Base-by-base conservation (phyloP, 2,113 vertebrate species). In the Ranitomeya imitator region DNA sequence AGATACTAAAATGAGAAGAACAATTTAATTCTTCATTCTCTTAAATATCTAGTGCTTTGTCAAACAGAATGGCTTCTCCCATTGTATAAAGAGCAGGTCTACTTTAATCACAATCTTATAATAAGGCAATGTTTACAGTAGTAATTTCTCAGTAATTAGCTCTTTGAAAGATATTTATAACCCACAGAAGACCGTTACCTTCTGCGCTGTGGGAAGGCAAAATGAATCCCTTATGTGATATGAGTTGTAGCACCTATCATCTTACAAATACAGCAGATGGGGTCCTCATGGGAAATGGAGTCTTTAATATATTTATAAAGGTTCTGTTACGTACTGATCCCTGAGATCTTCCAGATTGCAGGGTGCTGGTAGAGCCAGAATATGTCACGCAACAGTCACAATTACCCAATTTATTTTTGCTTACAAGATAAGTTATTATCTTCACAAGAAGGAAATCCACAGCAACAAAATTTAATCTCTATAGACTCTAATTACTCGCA, bases 381-480 rank as follows among this genome's bases (percentile, higher is more conserved):
- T 79, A 71, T 37, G 18, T n/a, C 65, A 59, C 61, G 71, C 37
- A 67, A 57, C 23, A 15, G 26, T 54, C 51, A 89, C 85, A 91
- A 74, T 77, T 81, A 89, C 89, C 65, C 90, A 80, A 71, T 87
- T 88, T 90, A 90, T 85, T 13, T 90, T 92, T 86, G 88, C 88
- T 92, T 91, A 54, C 80, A 88, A 92, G 79, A 86, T 90, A 91
- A 93, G 71, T 51, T 85, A 61, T 63, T 91, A 92, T 87, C 90
- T 73, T 85, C 79, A 69, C 85, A 90, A 79, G 21, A 88, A 89
- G 91, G 89, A 93, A 91, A 69, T 90, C 85, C 88, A 31, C 18
- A 65, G 52, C 88, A 90, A 8, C n/a, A 69, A 80, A 78, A 80
- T 69, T 31, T 10, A 77, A 67, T 79, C 57, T 86, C 61, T 67